These are phyloP conservation scores for Ectropis crepuscularia DNA, from an alignment of 2,888 invertebrate species.

Conservation along the genomic window DNA sequence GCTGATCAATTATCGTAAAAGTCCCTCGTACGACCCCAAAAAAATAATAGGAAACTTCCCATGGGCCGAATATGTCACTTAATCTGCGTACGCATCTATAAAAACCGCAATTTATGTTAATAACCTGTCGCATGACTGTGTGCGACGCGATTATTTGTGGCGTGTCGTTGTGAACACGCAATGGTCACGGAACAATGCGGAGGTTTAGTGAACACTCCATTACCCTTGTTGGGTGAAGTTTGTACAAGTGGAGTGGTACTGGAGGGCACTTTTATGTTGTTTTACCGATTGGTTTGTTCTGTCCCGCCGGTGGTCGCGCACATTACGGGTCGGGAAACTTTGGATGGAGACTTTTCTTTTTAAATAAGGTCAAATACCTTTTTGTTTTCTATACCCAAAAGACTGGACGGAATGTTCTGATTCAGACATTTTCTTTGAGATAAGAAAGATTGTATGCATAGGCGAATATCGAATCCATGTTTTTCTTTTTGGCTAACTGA, in stretches of 20 bases:
- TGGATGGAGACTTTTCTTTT: constrained; percentile 2
- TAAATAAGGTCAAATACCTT: constrained; percentile 5
- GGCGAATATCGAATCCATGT: too few relatives aligned
- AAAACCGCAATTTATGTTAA: constrained; percentile 15
- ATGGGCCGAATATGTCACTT: constrained; percentile 14
- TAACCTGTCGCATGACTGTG: constrained; percentile 16
- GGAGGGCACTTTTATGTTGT: constrained; percentile 13
- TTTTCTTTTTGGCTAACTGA: too few relatives aligned
- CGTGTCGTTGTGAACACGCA: not conserved
- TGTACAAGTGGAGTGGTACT: constrained; percentile 15
- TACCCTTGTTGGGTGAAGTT: constrained; percentile 9
- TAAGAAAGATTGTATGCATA: too few relatives aligned
- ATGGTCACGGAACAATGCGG: constrained; percentile 10
- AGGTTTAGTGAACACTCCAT: not conserved
- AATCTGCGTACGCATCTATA: constrained; percentile 19
- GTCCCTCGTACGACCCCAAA: constrained; percentile 14
- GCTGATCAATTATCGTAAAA: constrained; percentile 24
- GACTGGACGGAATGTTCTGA: too few relatives aligned
- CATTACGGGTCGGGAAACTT: constrained; percentile 9
- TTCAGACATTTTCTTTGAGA: too few relatives aligned
- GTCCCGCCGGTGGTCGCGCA: constrained; percentile 12
- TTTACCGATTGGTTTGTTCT: constrained; percentile 16
- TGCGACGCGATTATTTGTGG: not conserved
- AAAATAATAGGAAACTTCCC: constrained; percentile 15
- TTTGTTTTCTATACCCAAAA: not conserved